Percentiles rank a stretch among this genome's conserved stretches.
Evolutionary conservation across 2,113 vertebrate genomes (phyloP).

Genomic region (Podocnemis expansa): DNA sequence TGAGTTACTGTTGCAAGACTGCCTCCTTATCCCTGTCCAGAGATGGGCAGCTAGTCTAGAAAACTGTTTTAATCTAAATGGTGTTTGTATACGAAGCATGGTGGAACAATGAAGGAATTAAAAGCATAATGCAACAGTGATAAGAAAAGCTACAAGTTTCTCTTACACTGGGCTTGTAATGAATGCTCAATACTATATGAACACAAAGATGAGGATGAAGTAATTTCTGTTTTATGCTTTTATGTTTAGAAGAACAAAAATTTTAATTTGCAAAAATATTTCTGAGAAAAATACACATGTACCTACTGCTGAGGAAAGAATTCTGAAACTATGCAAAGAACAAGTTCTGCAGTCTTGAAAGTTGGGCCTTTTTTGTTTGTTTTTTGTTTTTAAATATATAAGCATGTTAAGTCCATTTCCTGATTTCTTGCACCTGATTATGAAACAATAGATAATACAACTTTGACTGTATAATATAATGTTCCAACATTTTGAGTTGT

Average conservation of each 20-base stretch:
- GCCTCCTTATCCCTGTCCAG: neutral
- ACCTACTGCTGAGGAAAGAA: neutral
- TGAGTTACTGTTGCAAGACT: neutral
- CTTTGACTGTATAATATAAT: conserved; percentile 27
- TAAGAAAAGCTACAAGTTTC: neutral
- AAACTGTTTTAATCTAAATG: neutral
- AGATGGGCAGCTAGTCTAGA: neutral
- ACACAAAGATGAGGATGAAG: neutral
- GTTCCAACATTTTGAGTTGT: conserved; percentile 56
- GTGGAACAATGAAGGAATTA: neutral
- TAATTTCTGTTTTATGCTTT: neutral
- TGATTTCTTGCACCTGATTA: conserved; percentile 73
- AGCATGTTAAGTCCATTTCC: conserved; percentile 44
- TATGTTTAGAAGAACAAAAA: neutral
- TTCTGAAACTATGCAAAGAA: neutral
- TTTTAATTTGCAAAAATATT: conserved; percentile 12
- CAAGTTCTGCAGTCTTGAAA: conserved; percentile 11
- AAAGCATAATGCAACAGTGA: too few relatives aligned
- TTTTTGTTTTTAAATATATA: conserved; percentile 1
- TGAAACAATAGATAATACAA: conserved; percentile 75
- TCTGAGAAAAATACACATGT: neutral
- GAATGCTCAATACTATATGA: too few relatives aligned
- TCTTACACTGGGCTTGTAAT: too few relatives aligned
- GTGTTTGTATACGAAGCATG: neutral
- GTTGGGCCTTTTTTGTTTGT: neutral